Evolutionary conservation across 2,797 vertebrate species (phyloP).

Genomic region (Melanotaenia maccullochi): DNA sequence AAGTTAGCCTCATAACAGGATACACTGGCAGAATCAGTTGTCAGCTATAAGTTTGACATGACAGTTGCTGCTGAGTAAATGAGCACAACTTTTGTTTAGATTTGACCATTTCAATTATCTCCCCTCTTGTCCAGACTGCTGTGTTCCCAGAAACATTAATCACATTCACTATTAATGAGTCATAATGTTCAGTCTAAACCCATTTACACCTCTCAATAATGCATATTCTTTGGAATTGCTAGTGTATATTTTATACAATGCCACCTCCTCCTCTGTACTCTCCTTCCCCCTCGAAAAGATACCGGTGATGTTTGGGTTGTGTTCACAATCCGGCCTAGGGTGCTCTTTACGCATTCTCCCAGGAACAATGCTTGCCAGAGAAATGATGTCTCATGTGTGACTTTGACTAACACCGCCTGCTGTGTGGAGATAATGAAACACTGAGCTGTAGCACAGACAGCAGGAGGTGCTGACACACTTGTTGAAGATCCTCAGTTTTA

Average conservation of each 20-base stretch:
- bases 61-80: conserved; percentile 71
- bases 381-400: conserved; percentile 57
- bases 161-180: conserved; percentile 84
- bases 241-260: conserved; percentile 67
- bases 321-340: conserved; percentile 26
- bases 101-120: conserved; percentile 74
- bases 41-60: conserved; percentile 37
- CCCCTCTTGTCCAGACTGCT: conserved; percentile 56
- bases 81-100: conserved; percentile 64
- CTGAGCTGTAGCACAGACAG: conserved; percentile 28
- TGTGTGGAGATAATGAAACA: conserved; percentile 66
- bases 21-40: conserved; percentile 18
- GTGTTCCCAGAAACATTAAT: conserved; percentile 81
- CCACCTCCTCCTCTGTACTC: conserved; percentile 33
- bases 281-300: not conserved
- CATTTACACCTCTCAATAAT: conserved; percentile 84
- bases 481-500: conserved; percentile 44
- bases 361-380: conserved; percentile 42
- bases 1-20: conserved; percentile 12
- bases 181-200: conserved; percentile 77
- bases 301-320: conserved; percentile 11
- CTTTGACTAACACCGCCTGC: conserved; percentile 59
- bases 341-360: conserved; percentile 38
- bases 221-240: conserved; percentile 75
- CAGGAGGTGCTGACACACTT: conserved; percentile 60